Conservation (phyloP, 1,140 invertebrate genomes). For the Homarus americanus region DNA sequence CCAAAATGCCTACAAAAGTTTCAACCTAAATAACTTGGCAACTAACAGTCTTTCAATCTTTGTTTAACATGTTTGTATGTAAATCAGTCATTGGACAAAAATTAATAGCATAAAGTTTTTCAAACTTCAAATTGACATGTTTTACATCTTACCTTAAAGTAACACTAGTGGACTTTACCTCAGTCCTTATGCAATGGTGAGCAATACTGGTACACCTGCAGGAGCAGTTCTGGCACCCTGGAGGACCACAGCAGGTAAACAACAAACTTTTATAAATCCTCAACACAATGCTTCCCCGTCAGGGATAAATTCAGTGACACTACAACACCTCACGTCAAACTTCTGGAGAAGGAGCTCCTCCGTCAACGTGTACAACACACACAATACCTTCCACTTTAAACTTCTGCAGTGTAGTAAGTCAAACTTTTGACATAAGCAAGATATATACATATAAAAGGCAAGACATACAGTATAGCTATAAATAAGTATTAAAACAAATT, state of each 20-base stretch:
- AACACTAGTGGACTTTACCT: slow-evolving; percentile 20
- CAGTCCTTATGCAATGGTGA: slow-evolving; percentile 13
- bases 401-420: no score
- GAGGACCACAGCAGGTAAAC: background rate
- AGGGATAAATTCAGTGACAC: background rate
- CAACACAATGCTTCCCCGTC: background rate
- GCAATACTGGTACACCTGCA: slow-evolving; percentile 21
- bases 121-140: slow-evolving; percentile 15
- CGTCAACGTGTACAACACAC: background rate
- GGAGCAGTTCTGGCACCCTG: slow-evolving; percentile 15
- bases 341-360: background rate
- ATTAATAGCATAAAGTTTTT: slow-evolving; percentile 3
- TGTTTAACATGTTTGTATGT: background rate
- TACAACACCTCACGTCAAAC: background rate
- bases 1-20: background rate
- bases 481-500: background rate
- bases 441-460: background rate
- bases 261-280: background rate
- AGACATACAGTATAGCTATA: background rate
- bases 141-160: slow-evolving; percentile 16
- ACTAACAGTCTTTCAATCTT: background rate
- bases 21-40: background rate
- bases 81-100: background rate
- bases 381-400: background rate
- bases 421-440: no score